Evolutionary conservation across 2,888 invertebrate genomes (phyloP).

Genomic region (Andrena praecox): DNA sequence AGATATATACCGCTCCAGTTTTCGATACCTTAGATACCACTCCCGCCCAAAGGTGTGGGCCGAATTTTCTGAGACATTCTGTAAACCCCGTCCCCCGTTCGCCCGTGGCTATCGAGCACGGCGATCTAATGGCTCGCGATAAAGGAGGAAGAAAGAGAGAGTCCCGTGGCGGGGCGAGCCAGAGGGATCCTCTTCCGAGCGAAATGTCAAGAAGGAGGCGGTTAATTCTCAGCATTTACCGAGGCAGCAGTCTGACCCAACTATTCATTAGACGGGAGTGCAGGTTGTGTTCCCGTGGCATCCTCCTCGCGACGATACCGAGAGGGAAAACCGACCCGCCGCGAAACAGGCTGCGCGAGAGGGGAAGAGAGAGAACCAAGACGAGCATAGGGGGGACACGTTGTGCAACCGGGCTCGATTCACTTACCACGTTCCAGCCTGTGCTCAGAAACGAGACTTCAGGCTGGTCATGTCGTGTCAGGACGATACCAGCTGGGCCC

Average conservation of each 20-base stretch:
- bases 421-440: slow-evolving; percentile 68
- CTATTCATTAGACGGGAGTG: slow-evolving; percentile 80
- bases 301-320: slow-evolving; percentile 56
- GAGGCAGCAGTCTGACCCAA: slow-evolving; percentile 74
- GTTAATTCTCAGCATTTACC: slow-evolving; percentile 80
- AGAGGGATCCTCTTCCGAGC: slow-evolving; percentile 76
- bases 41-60: no score
- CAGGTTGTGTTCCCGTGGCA: slow-evolving; percentile 73
- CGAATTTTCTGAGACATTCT: not conserved
- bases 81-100: slow-evolving; percentile 32
- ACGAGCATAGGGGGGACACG: slow-evolving; percentile 25
- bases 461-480: slow-evolving; percentile 42
- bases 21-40: no score
- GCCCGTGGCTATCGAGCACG: slow-evolving; percentile 46
- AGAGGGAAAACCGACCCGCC: slow-evolving; percentile 33
- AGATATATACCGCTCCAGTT: no score
- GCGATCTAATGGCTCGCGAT: slow-evolving; percentile 61
- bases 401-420: slow-evolving; percentile 76
- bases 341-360: not conserved
- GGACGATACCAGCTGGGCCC: slow-evolving; percentile 33
- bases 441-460: slow-evolving; percentile 57
- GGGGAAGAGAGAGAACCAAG: slow-evolving; percentile 11
- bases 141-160: slow-evolving; percentile 42
- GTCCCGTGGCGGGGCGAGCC: slow-evolving; percentile 35
- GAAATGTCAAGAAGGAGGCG: slow-evolving; percentile 82